phyloP scores from a whole-genome alignment of 2,797 vertebrate species.

The Sebastes taczanowskii region DNA sequence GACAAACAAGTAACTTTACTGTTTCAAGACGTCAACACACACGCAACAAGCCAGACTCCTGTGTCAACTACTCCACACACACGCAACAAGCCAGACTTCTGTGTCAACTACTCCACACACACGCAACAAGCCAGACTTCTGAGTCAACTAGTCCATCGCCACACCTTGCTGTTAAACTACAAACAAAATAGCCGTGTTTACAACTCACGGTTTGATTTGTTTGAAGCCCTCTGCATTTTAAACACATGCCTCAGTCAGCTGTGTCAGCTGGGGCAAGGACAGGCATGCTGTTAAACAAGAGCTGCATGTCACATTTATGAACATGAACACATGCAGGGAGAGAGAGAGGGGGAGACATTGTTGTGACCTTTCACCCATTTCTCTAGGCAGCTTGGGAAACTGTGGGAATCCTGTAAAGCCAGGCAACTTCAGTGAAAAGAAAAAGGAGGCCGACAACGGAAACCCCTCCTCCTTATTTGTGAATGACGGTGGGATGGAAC shows the following conservation, averaged over 20 bases:
- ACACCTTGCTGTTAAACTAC: conserved; percentile 16
- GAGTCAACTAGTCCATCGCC: conserved; percentile 20
- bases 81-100: neutral
- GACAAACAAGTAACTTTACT: neutral
- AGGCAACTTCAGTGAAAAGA: conserved; percentile 7
- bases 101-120: conserved; percentile 22
- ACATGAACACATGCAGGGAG: conserved; percentile 5
- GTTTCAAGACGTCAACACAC: conserved; percentile 14
- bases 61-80: conserved; percentile 18
- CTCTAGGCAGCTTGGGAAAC: conserved; percentile 39
- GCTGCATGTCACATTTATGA: conserved; percentile 33
- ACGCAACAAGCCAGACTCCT: neutral
- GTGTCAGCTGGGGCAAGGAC: conserved; percentile 30
- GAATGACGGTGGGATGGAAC: neutral
- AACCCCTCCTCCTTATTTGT: neutral
- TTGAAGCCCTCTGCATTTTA: neutral
- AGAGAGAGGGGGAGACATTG: neutral
- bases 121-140: neutral
- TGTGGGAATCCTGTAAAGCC: conserved; percentile 50
- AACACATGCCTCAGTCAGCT: conserved; percentile 1
- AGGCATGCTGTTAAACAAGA: conserved; percentile 39
- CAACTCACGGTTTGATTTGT: neutral
- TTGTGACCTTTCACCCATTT: conserved; percentile 72
- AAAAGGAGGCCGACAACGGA: neutral
- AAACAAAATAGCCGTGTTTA: conserved; percentile 39